Evolutionary conservation across 2,888 invertebrate species (phyloP).

Genomic region (Octodonta nipae): DNA sequence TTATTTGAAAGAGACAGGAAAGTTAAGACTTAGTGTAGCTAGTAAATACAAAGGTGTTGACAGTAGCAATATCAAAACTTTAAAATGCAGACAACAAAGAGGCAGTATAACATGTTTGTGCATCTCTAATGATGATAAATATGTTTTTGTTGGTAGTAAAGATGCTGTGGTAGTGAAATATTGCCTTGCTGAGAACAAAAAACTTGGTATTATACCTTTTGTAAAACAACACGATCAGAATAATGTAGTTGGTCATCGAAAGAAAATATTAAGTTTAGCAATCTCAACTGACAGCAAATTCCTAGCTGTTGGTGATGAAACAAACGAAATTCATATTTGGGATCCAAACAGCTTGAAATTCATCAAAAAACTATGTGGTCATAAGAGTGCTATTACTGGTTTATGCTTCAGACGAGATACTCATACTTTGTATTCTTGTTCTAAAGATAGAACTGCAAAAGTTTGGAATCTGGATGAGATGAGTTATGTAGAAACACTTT

Average conservation of each 20-base stretch:
- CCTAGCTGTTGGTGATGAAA: conserved; percentile 59
- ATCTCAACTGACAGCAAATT: conserved; percentile 70
- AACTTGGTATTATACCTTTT: conserved; percentile 43
- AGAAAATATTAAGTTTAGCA: conserved; percentile 50
- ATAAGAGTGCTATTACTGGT: conserved; percentile 59
- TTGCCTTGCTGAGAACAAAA: conserved; percentile 48
- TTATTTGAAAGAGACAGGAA: conserved; percentile 74
- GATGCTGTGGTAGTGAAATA: conserved; percentile 81
- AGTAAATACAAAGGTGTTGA: conserved; percentile 41
- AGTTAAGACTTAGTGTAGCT: conserved; percentile 62
- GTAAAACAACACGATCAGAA: conserved; percentile 21
- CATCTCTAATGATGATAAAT: conserved; percentile 57
- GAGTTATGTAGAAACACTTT: conserved; percentile 87
- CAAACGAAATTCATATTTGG: conserved; percentile 64
- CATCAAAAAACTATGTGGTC: conserved; percentile 68
- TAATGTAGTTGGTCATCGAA: conserved; percentile 25
- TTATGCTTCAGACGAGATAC: conserved; percentile 73
- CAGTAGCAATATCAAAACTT: conserved; percentile 31
- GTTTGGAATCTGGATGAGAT: conserved; percentile 94
- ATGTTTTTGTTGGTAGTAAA: conserved; percentile 73
- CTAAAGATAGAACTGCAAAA: conserved; percentile 70
- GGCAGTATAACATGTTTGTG: conserved; percentile 69
- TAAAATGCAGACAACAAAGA: conserved; percentile 67
- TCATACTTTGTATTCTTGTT: conserved; percentile 71
- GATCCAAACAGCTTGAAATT: conserved; percentile 62